A percentile compares a stretch with the other conserved stretches of the same genome.
phyloP scores from a whole-genome alignment of 2,888 invertebrate genomes.

The Caenorhabditis japonica region DNA sequence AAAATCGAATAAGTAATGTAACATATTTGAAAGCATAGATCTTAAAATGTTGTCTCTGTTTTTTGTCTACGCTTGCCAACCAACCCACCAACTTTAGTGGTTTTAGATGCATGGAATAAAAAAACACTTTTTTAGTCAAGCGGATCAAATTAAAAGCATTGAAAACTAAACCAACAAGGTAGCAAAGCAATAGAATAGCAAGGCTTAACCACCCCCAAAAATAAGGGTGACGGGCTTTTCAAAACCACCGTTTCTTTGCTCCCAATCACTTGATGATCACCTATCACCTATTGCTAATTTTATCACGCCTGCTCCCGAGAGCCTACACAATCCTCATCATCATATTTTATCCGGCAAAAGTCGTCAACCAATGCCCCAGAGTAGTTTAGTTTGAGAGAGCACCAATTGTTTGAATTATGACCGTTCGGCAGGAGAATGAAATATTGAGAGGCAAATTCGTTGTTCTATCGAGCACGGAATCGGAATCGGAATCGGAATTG shows the following conservation, averaged over 20 bases:
- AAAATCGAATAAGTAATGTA: no score
- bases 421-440: conserved; percentile 36
- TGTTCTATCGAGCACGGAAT: no score
- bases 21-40: no score
- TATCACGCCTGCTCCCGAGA: conserved; percentile 25
- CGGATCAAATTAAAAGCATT: conserved; percentile 33
- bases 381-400: conserved; percentile 22
- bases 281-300: conserved; percentile 18
- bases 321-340: conserved; percentile 20
- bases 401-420: conserved; percentile 54
- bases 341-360: conserved; percentile 6
- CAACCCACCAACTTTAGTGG: no score
- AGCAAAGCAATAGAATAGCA: conserved; percentile 7
- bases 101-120: no score
- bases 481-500: no score
- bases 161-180: conserved; percentile 27
- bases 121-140: conserved; percentile 29
- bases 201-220: conserved; percentile 36
- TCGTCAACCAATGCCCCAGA: not conserved
- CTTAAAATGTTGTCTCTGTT: no score
- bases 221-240: conserved; percentile 8
- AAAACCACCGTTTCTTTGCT: conserved; percentile 3
- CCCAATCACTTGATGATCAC: conserved; percentile 11
- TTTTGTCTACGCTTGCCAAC: no score
- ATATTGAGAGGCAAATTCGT: conserved; percentile 32